Evolutionary conservation across 2,888 invertebrate species (phyloP), one percentile per base, ranked within the genome.

Genomic region (Dryadula phaetusa): DNA sequence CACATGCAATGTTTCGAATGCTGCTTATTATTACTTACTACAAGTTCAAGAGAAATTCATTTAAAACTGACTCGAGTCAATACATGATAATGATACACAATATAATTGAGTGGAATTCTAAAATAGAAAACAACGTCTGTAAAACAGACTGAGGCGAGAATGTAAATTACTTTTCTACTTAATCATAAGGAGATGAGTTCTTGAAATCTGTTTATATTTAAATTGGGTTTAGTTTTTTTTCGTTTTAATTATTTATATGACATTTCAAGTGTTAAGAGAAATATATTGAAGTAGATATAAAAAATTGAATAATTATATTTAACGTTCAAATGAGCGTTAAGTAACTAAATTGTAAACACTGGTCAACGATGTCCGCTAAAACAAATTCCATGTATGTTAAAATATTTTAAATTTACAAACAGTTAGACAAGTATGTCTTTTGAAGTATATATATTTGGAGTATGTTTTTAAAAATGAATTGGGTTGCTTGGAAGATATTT

Each of bases 161-260:
- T 63, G 68, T 49, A 70, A 70, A 68, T 70, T 66, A 63, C 68
- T 66, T 66, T 70, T 64, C 56, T 63, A 64, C 66, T 70, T 66
- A 68, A 68, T 70, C 68, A 61, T 53, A 63, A 68, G 62, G 8
- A 10, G 56, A 56, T 37, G 56, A 56, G 54, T 14, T 56, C 5
- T 37, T 25, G n/a, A 37, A 37, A 37, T 22, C 22, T n/a, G 22
- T n/a, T 25, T 40, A 16, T n/a, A 2, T 8, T 4, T 6, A 37
- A 56, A 56, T 14, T 56, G 22, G 20, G 22, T 40, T 22, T n/a
- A 7, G 7, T 10, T 10, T 56, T 54, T 54, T 34, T 6, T 37
- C 32, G n/a, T 40, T 54, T 54, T n/a, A 8, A 22, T 20, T 5
- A 54, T 22, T n/a, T 1, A 2, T 22, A 4, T 37, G 25, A 8